These are phyloP conservation scores for Tadarida brasiliensis DNA, from an alignment of 2,797 vertebrate species.

Conservation along the genomic window DNA sequence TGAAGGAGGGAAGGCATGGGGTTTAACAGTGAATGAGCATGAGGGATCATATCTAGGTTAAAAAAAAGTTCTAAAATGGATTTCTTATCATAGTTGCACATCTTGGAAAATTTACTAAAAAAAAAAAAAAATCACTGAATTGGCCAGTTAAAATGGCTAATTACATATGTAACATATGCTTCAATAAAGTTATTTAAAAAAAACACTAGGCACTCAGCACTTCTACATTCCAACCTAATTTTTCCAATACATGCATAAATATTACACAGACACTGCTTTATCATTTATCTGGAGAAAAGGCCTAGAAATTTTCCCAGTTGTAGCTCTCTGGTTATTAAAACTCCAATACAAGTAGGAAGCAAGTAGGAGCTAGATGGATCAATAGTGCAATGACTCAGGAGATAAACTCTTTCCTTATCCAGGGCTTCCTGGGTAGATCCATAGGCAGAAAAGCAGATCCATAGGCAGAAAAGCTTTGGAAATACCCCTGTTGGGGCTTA, in stretches of 20 bases:
- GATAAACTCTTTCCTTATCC: background rate
- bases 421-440: background rate
- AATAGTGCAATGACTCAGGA: background rate
- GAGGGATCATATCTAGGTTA: background rate
- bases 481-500: background rate
- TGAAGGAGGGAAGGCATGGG: background rate
- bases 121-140: background rate
- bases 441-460: background rate
- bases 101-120: background rate
- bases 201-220: background rate
- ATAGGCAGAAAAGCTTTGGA: background rate
- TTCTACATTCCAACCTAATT: background rate
- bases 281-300: background rate
- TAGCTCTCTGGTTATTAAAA: background rate
- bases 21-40: background rate
- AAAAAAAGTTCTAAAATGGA: slow-evolving; percentile 6
- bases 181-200: background rate
- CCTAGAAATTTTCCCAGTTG: too few relatives aligned
- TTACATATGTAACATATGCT: background rate
- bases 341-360: background rate
- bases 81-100: background rate
- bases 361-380: background rate
- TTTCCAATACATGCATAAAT: background rate
- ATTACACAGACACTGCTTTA: background rate
- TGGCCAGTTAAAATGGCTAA: background rate